A percentile compares a stretch with the other conserved stretches of the same genome.
These are phyloP conservation scores for Eupithecia centaureata DNA, from an alignment of 2,888 invertebrate species.

Conservation along the genomic window DNA sequence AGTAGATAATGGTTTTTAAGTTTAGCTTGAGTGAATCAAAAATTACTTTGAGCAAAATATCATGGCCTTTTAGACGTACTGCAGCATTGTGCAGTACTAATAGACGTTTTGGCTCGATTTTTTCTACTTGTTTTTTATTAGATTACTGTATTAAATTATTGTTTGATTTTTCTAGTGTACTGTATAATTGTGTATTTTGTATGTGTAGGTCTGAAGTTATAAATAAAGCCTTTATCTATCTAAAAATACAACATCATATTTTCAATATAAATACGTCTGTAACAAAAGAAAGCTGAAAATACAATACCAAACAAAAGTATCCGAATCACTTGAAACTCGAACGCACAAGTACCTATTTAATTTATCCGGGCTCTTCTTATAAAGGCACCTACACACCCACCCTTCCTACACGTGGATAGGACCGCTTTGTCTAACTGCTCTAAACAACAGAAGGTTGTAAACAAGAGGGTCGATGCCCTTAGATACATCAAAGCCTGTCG, in stretches of 20 bases:
- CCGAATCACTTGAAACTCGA: neutral
- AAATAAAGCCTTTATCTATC: too few species aligned
- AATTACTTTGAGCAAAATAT: too few species aligned
- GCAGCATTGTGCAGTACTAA: too few species aligned
- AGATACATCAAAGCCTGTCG: constrained; percentile 56
- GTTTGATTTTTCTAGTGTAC: too few species aligned
- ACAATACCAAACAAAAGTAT: neutral
- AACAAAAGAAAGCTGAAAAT: neutral
- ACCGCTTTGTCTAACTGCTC: constrained; percentile 36
- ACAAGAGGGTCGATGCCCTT: constrained; percentile 50
- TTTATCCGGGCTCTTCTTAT: constrained; percentile 29
- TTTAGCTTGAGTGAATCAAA: neutral
- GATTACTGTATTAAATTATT: too few species aligned
- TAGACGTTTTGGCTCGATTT: too few species aligned
- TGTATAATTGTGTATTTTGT: too few species aligned
- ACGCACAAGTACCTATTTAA: constrained; percentile 26
- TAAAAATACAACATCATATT: too few species aligned
- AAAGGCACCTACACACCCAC: constrained; percentile 10
- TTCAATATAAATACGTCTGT: neutral
- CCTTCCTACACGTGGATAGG: constrained; percentile 15
- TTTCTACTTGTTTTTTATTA: too few species aligned
- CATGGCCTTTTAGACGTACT: too few species aligned
- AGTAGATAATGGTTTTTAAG: neutral
- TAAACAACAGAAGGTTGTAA: constrained; percentile 38
- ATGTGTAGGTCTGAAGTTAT: too few species aligned